phyloP scores from a whole-genome alignment of 2,797 vertebrate species.

The Pseudochromis fuscus region DNA sequence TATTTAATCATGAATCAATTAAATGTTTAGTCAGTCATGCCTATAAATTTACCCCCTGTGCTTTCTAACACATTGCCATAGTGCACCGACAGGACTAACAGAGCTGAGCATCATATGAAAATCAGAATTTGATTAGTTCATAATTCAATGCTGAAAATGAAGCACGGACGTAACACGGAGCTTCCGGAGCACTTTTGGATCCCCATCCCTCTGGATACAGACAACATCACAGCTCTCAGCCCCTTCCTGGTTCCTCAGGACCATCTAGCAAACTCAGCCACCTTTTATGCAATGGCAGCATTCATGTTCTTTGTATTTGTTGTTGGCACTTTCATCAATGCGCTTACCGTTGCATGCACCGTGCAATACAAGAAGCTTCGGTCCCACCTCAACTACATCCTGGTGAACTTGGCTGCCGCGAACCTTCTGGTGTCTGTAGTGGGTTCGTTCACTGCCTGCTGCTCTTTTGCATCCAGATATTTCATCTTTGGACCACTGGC shows the following conservation, averaged over 20 bases:
- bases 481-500: constrained; percentile 78
- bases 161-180: constrained; percentile 42
- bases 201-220: constrained; percentile 76
- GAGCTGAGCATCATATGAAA: constrained; percentile 1
- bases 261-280: constrained; percentile 72
- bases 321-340: constrained; percentile 76
- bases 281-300: constrained; percentile 76
- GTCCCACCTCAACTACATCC: constrained; percentile 88
- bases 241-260: constrained; percentile 85
- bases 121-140: background rate
- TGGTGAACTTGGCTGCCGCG: constrained; percentile 84
- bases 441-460: constrained; percentile 81
- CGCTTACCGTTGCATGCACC: constrained; percentile 81
- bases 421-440: constrained; percentile 83
- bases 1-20: constrained; percentile 27
- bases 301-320: constrained; percentile 79
- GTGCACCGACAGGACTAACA: background rate
- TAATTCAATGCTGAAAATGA: background rate
- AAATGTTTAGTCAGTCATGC: background rate
- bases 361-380: constrained; percentile 84
- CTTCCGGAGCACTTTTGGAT: constrained; percentile 85
- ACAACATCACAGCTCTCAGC: constrained; percentile 81
- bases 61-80: background rate
- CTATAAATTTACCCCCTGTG: constrained; percentile 13
- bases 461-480: constrained; percentile 77